phyloP scores from a whole-genome alignment of 2,113 vertebrate species.

The Dinomys branickii region DNA sequence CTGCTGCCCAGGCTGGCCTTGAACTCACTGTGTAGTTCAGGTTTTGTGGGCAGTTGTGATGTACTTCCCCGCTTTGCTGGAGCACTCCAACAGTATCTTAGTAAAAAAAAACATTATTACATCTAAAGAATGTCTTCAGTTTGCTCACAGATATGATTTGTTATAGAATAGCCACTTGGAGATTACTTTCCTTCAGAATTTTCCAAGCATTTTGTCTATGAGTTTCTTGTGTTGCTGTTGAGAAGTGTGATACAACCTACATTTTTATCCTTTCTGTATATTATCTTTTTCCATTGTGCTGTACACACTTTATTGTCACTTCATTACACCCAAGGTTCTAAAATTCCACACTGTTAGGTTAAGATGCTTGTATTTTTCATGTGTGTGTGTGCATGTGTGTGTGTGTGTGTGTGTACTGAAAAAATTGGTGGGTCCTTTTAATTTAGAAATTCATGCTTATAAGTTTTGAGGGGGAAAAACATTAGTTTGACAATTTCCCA shows the following conservation, averaged over 20 bases:
- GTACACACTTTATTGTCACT: background rate
- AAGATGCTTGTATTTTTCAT: background rate
- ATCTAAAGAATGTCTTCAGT: background rate
- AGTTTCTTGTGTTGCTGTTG: background rate
- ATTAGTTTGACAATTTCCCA: background rate
- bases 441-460: slow-evolving; percentile 2
- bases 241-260: background rate
- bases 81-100: background rate
- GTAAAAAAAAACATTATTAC: background rate
- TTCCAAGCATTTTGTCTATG: background rate
- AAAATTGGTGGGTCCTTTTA: background rate
- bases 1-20: background rate
- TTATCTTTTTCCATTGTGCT: background rate
- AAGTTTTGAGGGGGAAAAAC: background rate
- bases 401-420: background rate
- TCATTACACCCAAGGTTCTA: background rate
- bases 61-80: background rate
- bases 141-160: background rate
- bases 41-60: background rate
- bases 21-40: background rate
- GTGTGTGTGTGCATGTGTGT: background rate
- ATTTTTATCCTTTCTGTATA: background rate
- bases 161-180: background rate
- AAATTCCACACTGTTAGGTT: background rate
- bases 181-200: background rate